Conservation (phyloP, 2,113 vertebrate genomes). For the Vicugna pacos region DNA sequence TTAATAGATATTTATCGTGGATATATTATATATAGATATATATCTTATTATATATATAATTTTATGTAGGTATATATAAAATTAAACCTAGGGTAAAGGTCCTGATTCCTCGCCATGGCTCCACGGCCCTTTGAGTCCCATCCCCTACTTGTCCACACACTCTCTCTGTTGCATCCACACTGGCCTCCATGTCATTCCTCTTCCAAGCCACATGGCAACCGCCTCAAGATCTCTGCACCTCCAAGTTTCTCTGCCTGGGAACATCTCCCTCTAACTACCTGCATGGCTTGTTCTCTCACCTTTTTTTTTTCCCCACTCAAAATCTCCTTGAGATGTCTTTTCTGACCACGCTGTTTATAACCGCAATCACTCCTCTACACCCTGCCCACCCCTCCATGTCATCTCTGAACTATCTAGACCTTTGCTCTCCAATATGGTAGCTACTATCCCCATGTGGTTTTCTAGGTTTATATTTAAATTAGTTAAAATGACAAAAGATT, state of each 20-base stretch:
- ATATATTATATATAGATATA: no score
- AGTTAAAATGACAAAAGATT: not conserved
- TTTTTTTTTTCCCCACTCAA: not conserved
- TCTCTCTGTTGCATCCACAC: fast-evolving
- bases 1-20: no score
- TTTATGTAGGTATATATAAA: no score
- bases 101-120: not conserved
- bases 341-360: not conserved
- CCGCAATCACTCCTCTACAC: not conserved
- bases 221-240: not conserved
- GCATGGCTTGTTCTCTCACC: not conserved
- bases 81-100: not conserved
- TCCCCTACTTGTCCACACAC: not conserved
- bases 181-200: fast-evolving
- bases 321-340: not conserved
- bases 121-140: not conserved
- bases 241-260: not conserved
- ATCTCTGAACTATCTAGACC: not conserved
- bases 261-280: not conserved
- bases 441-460: not conserved
- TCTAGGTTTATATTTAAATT: not conserved
- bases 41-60: no score
- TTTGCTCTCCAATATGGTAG: not conserved
- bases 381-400: not conserved
- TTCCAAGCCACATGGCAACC: not conserved